phyloP scores from a whole-genome alignment of 2,113 vertebrate genomes.

The Hippocampus comes region DNA sequence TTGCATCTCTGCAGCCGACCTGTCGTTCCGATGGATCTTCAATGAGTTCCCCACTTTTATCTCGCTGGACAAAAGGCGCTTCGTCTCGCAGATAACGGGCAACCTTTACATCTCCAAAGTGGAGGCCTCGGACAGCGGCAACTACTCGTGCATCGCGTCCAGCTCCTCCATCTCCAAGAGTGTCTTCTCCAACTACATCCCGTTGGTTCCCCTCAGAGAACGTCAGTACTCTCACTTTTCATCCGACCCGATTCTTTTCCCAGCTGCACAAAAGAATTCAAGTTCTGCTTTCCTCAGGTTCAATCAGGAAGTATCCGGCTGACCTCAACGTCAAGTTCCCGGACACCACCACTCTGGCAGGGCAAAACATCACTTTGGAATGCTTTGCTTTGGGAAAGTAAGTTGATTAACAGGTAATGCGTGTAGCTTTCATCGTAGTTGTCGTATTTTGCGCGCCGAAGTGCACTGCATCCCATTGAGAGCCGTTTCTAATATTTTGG shows the following conservation, averaged over 20 bases:
- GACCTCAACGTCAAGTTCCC: constrained; percentile 92
- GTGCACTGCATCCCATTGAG: too few relatives aligned
- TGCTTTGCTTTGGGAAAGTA: constrained; percentile 98
- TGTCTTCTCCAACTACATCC: constrained; percentile 97
- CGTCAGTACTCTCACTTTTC: constrained; percentile 74
- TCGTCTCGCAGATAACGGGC: constrained; percentile 90
- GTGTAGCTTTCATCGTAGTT: too few relatives aligned
- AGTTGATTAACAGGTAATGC: constrained; percentile 46
- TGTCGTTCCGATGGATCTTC: constrained; percentile 96
- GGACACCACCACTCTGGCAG: constrained; percentile 81
- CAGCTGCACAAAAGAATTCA: background rate
- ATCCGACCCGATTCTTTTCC: background rate
- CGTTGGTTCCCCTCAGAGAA: constrained; percentile 84
- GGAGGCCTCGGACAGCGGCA: constrained; percentile 85
- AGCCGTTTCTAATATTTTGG: background rate
- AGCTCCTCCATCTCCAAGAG: constrained; percentile 95
- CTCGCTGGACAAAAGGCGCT: constrained; percentile 84
- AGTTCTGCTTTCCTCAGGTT: constrained; percentile 66
- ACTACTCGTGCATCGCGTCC: constrained; percentile 95
- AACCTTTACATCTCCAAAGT: constrained; percentile 98
- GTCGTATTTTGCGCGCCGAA: too few relatives aligned
- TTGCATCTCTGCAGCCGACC: constrained; percentile 74
- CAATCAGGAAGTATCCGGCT: constrained; percentile 85
- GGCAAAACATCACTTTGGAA: constrained; percentile 91
- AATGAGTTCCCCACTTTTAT: constrained; percentile 98